Base-by-base conservation (phyloP, 2,888 invertebrate species). In the Zaprionus bogoriensis region DNA sequence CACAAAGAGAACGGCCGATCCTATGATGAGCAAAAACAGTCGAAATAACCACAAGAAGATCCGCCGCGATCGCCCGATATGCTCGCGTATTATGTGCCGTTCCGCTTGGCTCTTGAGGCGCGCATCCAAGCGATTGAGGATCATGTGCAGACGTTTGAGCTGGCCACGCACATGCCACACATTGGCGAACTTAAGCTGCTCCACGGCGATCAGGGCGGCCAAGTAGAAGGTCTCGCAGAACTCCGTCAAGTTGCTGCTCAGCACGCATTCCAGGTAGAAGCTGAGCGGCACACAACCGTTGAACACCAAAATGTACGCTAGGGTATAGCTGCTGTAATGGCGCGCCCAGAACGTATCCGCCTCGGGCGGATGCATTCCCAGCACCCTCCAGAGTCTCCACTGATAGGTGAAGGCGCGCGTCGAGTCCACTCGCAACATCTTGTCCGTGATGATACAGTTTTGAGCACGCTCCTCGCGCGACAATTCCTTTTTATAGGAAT, bases 351-450 rank as follows among this genome's bases (percentile, higher is more conserved):
- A 32, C 1, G 67, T 58, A 5, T 54, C 30, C 3, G 6, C 51
- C 0, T 30, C 17, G 0, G 87, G 83, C 1, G 81, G 67, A 53
- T 82, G 50, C 10, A 88, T 3, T 1, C 90, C 90, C 4, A 74
- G 58, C 3, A 79, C 3, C 14, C 72, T 71, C 87, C 89, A 90
- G 4, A 84, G 44, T 5, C 25, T n/a, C 89, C 90, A 91, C 17
- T 87, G 87, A 46, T 67, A 66, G 9, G 69, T 58, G 36, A 90
- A 76, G 1, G 89, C 88, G 4, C 55, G 17, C 2, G 54, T 64
- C 12, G 85, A 84, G 17, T 73, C 69, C 14, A 77, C 44, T 7
- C 6, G 10, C 7, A 20, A 27, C 63, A 74, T 70, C 17, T 23
- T 50, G 25, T 45, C 12, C 4, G 0, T 62, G 42, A 38, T n/a